Evolutionary conservation across 1,140 invertebrate species (phyloP), one percentile per base, ranked within the genome.

Genomic region (Contarinia nasturtii): DNA sequence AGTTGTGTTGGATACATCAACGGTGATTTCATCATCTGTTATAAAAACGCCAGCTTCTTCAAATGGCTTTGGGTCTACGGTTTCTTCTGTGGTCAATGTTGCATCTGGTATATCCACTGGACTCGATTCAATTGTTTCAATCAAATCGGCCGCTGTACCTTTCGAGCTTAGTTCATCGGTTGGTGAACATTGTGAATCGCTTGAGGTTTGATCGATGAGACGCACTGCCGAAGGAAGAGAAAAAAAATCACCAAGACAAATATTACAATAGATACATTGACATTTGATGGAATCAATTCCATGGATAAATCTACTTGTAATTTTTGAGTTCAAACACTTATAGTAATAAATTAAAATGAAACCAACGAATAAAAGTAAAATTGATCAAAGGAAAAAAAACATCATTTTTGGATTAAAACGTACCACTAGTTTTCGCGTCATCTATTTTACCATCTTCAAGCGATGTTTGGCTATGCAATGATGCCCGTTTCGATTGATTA

Each of bases 341-440:
- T n/a, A n/a, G n/a, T n/a, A n/a, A n/a, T n/a, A n/a, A n/a, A n/a
- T 21, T 15, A 2, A 44, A 11, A 44, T 33, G 33, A n/a, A n/a
- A n/a, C n/a, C n/a, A n/a, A n/a, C n/a, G 18, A 19, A 44, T 19
- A 17, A 12, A 47, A 46, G 14, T n/a, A 36, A 12, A n/a, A 1
- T 22, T n/a, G 14, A 34, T 15, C 17, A 27, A 17, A 27, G 12
- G 37, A 40, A 18, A 7, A 40, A n/a, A 40, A 18, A 40, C 4
- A 40, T 40, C 37, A 5, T 12, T 19, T 7, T 4, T 19, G 20
- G 2, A 33, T 33, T 17, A 44, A n/a, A 22, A 61, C 69, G 69
- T 56, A 77, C 76, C 75, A 63, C 66, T 74, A 58, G 67, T 73
- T 68, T 79, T 75, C 63, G 73, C 75, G 64, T 79, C 76, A 27